Evolutionary conservation across 2,797 vertebrate species (phyloP).

Genomic region (Odontamblyopus lacepedii): DNA sequence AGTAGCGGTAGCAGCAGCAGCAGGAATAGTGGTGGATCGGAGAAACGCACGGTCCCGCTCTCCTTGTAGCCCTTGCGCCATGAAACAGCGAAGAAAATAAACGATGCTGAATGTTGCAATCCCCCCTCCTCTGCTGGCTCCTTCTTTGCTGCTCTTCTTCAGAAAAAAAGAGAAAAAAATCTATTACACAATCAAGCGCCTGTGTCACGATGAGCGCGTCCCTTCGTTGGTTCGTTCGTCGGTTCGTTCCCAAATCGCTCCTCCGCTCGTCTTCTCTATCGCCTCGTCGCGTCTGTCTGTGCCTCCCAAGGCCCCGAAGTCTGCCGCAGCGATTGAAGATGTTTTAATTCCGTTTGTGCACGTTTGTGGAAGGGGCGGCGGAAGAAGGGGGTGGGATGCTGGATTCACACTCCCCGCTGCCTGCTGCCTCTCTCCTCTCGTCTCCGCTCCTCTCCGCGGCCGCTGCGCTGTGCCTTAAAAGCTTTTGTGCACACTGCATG

Average conservation of each 20-base stretch:
- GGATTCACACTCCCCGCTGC: background rate
- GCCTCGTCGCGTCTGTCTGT: background rate
- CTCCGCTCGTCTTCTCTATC: background rate
- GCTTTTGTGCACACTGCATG: conserved; percentile 29
- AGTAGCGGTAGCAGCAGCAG: background rate
- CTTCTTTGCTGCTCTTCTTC: conserved; percentile 50
- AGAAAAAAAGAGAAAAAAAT: conserved; percentile 25
- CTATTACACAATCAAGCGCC: conserved; percentile 64
- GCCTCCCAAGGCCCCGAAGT: conserved; percentile 26
- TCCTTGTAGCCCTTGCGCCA: conserved; percentile 75
- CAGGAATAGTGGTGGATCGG: background rate
- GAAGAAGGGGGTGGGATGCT: conserved; percentile 43
- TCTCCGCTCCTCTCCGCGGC: conserved; percentile 15
- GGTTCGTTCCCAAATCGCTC: conserved; percentile 23
- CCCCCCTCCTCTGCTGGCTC: conserved; percentile 45
- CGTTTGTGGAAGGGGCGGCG: conserved; percentile 42
- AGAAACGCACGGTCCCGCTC: conserved; percentile 63
- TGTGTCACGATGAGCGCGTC: conserved; percentile 62
- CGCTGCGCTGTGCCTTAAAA: background rate
- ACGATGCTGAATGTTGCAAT: conserved; percentile 58
- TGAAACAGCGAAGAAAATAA: conserved; percentile 67
- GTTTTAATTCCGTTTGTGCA: conserved; percentile 64
- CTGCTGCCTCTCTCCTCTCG: conserved; percentile 4
- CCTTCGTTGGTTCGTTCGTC: background rate
- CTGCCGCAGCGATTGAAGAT: conserved; percentile 60